phyloP scores from a whole-genome alignment of 1,140 invertebrate genomes.

The Lamellibrachia luymesi region DNA sequence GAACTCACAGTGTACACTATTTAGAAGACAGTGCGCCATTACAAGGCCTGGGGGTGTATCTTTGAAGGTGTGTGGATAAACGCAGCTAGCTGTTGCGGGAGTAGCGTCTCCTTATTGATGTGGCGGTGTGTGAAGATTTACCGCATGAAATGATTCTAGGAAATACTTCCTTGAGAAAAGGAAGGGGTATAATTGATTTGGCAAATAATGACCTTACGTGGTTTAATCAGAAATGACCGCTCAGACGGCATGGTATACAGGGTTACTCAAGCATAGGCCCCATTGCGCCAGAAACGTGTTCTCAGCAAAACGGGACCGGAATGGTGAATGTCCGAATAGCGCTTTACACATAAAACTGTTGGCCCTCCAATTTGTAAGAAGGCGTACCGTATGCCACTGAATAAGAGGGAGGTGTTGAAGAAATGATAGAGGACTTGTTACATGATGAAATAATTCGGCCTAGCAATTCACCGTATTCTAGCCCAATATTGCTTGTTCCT shows the following conservation, averaged over 20 bases:
- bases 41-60: background rate
- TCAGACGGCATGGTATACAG: background rate
- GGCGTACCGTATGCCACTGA: background rate
- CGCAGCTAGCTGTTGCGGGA: background rate
- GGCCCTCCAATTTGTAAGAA: background rate
- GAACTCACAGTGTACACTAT: background rate
- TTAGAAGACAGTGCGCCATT: background rate
- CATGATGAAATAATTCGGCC: background rate
- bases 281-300: background rate
- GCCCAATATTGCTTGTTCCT: conserved; percentile 16
- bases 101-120: background rate
- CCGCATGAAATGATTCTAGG: conserved; percentile 6
- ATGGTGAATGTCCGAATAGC: background rate
- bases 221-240: background rate
- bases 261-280: background rate
- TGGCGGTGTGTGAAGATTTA: background rate
- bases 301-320: background rate
- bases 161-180: background rate
- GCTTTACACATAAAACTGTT: background rate
- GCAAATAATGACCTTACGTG: background rate
- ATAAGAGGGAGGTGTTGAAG: conserved; percentile 1
- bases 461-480: background rate
- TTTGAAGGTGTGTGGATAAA: background rate
- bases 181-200: background rate
- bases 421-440: background rate